Evolutionary conservation across 2,888 invertebrate species (phyloP), one percentile per base, ranked within the genome.

Genomic region (Uloborus plumipes): DNA sequence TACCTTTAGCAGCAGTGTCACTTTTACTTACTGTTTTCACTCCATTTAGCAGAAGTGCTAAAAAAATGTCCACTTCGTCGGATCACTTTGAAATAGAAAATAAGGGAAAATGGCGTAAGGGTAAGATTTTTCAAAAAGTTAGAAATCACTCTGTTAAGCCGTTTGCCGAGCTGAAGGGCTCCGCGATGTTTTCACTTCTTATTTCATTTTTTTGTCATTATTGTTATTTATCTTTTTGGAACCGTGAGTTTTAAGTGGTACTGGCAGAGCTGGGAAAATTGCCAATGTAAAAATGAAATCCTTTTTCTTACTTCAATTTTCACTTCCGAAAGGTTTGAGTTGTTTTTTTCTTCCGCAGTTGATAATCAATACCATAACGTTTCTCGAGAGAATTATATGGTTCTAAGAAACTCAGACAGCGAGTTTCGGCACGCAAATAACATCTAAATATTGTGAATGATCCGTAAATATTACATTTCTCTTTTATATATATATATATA

Each of bases 11-110:
- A 18, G 20, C 9, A 58, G 62, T 22, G 77, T 65, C 71, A 78
- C 70, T 70, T 78, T 78, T 78, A 78, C 64, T 70, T 65, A 78
- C 64, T 71, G 49, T 77, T 77, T 77, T 69, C 71, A 70, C 71
- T 78, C 70, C 76, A 76, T 76, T 76, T 76, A 69, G 53, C 62
- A 69, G 53, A 69, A 62, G 53, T 62, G 61, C 53, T 61, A 69
- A 76, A 76, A 74, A 76, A 76, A 74, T 64, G 53, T 62, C 53
- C 53, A 73, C 62, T 73, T 14, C 26, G 62, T 61, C 22, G 47
- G 16, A 76, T 76, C 76, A 76, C 69, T 75, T 75, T 75, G 75
- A 69, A 76, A 62, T 76, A 69, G 53, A 51, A 69, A 76, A 76
- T 69, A 76, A 69, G 51, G 65, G 58, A 31, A 59, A 15, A 66